Conservation (phyloP, 2,113 vertebrate species). For the Syngnathus scovelli region DNA sequence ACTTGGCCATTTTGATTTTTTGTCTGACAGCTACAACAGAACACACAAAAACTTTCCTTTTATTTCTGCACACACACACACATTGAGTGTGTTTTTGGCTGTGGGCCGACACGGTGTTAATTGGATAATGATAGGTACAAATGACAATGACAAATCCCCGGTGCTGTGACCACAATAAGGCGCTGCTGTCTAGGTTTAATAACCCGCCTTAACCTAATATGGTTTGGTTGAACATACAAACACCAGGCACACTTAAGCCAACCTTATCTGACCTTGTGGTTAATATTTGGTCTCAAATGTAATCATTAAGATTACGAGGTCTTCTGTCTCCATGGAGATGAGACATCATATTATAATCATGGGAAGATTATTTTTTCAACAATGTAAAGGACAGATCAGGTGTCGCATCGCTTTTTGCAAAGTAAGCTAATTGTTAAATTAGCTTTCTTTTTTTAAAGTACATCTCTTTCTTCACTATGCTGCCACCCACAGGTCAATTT, state of each 20-base stretch:
- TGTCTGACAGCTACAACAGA: background rate
- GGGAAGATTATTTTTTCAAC: background rate
- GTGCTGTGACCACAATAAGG: constrained; percentile 95
- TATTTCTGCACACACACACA: background rate
- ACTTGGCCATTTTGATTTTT: background rate
- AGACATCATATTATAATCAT: background rate
- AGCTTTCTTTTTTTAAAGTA: too few species aligned
- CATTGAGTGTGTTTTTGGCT: constrained; percentile 73
- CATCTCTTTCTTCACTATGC: too few species aligned
- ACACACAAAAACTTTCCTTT: background rate
- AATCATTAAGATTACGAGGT: constrained; percentile 6
- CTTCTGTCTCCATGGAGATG: background rate
- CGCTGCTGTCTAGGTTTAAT: constrained; percentile 99
- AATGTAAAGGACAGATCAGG: background rate
- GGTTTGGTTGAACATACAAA: constrained; percentile 51
- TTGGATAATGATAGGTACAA: constrained; percentile 89
- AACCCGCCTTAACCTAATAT: constrained; percentile 83
- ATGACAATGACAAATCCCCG: constrained; percentile 97
- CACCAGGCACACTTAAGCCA: background rate
- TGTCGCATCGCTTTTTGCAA: too few species aligned
- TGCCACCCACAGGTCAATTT: too few species aligned
- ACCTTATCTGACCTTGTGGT: background rate
- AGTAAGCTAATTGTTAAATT: too few species aligned
- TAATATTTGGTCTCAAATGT: background rate
- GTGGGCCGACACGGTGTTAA: constrained; percentile 83